Evolutionary conservation across 2,113 vertebrate genomes (phyloP), one percentile per base, ranked within the genome.

Genomic region (Aptenodytes patagonicus): DNA sequence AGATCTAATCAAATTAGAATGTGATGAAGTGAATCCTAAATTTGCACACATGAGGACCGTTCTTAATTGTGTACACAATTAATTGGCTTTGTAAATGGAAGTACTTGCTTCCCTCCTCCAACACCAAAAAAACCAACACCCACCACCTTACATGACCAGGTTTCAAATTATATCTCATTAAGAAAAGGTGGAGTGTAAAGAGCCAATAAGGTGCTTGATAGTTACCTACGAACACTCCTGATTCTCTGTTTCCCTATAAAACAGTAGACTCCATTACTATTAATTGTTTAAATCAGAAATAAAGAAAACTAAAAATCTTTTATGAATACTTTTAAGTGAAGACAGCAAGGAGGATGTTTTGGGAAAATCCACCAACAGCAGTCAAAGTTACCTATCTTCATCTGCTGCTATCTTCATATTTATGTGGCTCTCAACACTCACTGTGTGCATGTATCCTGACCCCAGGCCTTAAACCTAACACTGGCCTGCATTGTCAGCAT

Each of bases 371-470:
- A 75, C 24, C 29, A 82, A 38, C 7, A 88, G 54, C 16, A 55
- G 26, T 11, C 18, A 62, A 46, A 89, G 66, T 29, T 49, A 73
- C 8, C 22, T 17, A 6, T 52, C 25, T 75, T 87, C 47, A 52
- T 6, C 16, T 73, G 40, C 54, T 57, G 40, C 8, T 69, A 4
- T 15, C 26, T 49, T 69, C 28, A 52, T 24, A 21, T 6, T 20
- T 34, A 18, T 9, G 25, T 24, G 38, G 17, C 31, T 78, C 60
- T 60, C 54, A 9, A 55, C 34, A 17, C 24, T 46, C 36, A 75
- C 21, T 1, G 0, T n/a, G 17, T 7, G 15, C 14, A 9, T 5
- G 9, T 58, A 69, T 34, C 24, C 44, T 25, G 22, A 38, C 9
- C 12, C 17, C 28, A 86, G 38, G 16, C 46, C 52, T 58, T 51